A percentile compares a stretch with the other conserved stretches of the same genome.
Conservation (phyloP, 2,797 vertebrate genomes). For the Sebastes baramenuke region DNA sequence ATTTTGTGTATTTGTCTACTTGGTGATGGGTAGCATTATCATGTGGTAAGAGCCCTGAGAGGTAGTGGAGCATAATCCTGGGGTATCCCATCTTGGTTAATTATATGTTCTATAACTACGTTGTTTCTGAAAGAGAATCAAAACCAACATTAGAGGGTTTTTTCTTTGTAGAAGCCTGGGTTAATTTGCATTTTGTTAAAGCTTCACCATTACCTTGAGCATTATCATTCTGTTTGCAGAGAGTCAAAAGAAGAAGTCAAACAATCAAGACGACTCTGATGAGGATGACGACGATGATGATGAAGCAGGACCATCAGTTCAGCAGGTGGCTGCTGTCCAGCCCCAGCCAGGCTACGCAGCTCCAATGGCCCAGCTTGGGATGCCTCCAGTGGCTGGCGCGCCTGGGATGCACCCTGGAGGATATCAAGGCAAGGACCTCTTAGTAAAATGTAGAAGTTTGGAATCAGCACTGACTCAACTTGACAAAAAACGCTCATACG, state of each 20-base stretch:
- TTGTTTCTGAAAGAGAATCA: background rate
- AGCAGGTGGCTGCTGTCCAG: slow-evolving; percentile 85
- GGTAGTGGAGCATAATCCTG: background rate
- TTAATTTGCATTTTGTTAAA: background rate
- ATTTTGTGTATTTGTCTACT: background rate
- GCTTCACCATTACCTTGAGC: background rate
- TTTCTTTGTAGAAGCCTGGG: background rate
- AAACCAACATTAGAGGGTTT: background rate
- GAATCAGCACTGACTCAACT: background rate
- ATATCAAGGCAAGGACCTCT: slow-evolving; percentile 75
- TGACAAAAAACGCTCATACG: background rate
- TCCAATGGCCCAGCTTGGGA: slow-evolving; percentile 92
- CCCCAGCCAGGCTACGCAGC: slow-evolving; percentile 90
- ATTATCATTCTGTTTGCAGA: slow-evolving; percentile 71
- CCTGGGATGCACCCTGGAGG: slow-evolving; percentile 92
- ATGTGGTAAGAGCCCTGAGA: background rate
- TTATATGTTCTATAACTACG: background rate
- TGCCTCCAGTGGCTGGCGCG: slow-evolving; percentile 88
- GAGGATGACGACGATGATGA: slow-evolving; percentile 94
- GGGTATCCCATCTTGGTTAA: background rate
- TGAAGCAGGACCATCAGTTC: slow-evolving; percentile 91
- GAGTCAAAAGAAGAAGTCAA: slow-evolving; percentile 93
- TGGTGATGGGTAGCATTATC: background rate
- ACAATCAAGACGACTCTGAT: slow-evolving; percentile 94
- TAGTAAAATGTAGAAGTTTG: background rate